Evolutionary conservation across 2,888 invertebrate genomes (phyloP), one percentile per base, ranked within the genome.

Genomic region (Cryptophagus acutangulus): DNA sequence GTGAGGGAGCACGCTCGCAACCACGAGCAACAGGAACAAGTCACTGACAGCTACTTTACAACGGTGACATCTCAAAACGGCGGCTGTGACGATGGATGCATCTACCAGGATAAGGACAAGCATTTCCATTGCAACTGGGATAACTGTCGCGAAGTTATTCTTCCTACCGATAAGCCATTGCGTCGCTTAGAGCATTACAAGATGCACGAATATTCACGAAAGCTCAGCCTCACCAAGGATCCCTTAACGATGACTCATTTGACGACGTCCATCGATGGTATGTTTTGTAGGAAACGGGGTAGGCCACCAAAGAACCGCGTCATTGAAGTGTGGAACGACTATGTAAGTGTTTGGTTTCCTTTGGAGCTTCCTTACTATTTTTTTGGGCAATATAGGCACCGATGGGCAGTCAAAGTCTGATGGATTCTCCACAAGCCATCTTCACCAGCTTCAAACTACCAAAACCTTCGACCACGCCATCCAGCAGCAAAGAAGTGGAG

Each of bases 281-380:
- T 93, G 81, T 92, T 92, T 63, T 85, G 90, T 66, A 78, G 93
- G 44, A 92, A 94, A 61, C 77, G 95, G 17, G 95, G 96, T 30
- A 76, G 96, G 45, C 96, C 96, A n/a, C 95, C 95, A 9, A 96
- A 96, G 72, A 95, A 95, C 67, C 79, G 92, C 1, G 85, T 92
- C 9, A 90, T 92, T 26, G 91, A 92, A 76, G 88, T 90, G 46
- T 90, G 89, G 82, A 85, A 84, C 52, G 87, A 84, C 59, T 85
- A 84, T 63, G 82, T 84, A 72, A 79, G 81, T 76, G 51, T 28
- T 26, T 48, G 17, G 31, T 41, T 35, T 31, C 6, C 8, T 33
- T 33, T 29, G 8, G 10, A n/a, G 10, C 5, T 29, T 29, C 10
- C 10, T 29, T n/a, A n/a, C n/a, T 20, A 20, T 8, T 20, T 20